Evolutionary conservation across 2,797 vertebrate genomes (phyloP).

Genomic region (Acrossocheilus fasciatus): DNA sequence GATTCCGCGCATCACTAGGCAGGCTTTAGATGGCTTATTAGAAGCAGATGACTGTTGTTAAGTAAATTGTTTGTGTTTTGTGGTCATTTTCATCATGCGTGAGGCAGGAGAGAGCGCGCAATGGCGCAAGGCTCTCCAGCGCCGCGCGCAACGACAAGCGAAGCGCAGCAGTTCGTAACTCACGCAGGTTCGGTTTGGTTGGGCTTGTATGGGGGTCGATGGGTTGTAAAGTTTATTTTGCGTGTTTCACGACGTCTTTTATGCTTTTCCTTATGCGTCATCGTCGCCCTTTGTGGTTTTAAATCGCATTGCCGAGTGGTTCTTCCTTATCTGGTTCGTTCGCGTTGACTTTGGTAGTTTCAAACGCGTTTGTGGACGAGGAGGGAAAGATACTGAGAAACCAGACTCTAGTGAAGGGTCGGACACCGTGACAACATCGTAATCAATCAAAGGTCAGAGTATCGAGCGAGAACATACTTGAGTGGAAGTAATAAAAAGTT

Average conservation of each 20-base stretch:
- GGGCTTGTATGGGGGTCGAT: background rate
- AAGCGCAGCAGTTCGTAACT: constrained; percentile 76
- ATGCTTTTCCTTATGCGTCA: constrained; percentile 72
- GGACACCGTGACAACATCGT: background rate
- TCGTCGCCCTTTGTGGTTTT: constrained; percentile 81
- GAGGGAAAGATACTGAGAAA: background rate
- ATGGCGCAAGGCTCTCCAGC: constrained; percentile 84
- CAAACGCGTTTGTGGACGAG: constrained; percentile 76
- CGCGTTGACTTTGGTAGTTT: constrained; percentile 87
- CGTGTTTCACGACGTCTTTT: constrained; percentile 53
- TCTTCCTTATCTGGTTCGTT: constrained; percentile 84
- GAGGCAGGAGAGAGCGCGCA: constrained; percentile 80
- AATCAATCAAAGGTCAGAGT: background rate
- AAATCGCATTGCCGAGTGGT: constrained; percentile 87
- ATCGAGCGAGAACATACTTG: background rate
- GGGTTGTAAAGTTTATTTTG: constrained; percentile 42
- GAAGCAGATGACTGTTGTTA: constrained; percentile 56
- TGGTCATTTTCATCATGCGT: constrained; percentile 51
- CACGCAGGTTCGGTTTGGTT: background rate
- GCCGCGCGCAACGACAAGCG: constrained; percentile 79
- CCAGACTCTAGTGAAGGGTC: background rate
- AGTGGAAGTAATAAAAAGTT: background rate
- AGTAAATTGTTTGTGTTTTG: constrained; percentile 13
- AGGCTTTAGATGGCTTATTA: constrained; percentile 15
- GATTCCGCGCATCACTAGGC: constrained; percentile 58